Conservation (phyloP, 1,140 invertebrate species). For the Dreissena rostriformis region DNA sequence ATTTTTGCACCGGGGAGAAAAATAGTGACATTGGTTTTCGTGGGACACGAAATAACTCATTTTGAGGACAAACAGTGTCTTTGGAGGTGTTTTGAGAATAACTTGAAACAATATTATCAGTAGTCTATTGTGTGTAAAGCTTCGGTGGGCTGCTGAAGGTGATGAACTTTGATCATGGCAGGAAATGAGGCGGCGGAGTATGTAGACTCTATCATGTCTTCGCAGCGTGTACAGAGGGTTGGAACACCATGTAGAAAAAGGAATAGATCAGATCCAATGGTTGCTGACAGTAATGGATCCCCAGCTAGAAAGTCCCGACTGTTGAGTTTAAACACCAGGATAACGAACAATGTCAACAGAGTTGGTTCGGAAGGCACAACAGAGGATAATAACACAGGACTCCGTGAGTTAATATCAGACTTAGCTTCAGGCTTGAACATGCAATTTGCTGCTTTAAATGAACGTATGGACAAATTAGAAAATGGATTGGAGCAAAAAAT, state of each 20-base stretch:
- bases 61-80: too few relatives aligned
- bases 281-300: not conserved
- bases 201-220: slow-evolving; percentile 16
- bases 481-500: slow-evolving; percentile 13
- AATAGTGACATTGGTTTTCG: too few relatives aligned
- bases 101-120: too few relatives aligned
- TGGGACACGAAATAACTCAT: too few relatives aligned
- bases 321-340: too few relatives aligned
- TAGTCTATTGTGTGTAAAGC: too few relatives aligned
- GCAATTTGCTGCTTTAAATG: slow-evolving; percentile 11
- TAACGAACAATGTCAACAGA: too few relatives aligned
- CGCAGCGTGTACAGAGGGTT: not conserved
- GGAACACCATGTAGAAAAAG: slow-evolving; percentile 9
- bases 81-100: too few relatives aligned
- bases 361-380: too few relatives aligned
- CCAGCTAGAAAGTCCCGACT: too few relatives aligned
- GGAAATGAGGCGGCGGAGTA: slow-evolving; percentile 9
- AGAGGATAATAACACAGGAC: not conserved
- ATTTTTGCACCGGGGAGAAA: too few relatives aligned
- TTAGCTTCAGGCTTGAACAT: not conserved
- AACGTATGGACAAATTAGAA: slow-evolving; percentile 11
- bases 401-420: slow-evolving; percentile 1
- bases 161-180: not conserved
- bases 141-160: too few relatives aligned
- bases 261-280: slow-evolving; percentile 3